A percentile compares a stretch with the other conserved stretches of the same genome.
phyloP scores from a whole-genome alignment of 1,140 invertebrate genomes.

The Tenebrio molitor region DNA sequence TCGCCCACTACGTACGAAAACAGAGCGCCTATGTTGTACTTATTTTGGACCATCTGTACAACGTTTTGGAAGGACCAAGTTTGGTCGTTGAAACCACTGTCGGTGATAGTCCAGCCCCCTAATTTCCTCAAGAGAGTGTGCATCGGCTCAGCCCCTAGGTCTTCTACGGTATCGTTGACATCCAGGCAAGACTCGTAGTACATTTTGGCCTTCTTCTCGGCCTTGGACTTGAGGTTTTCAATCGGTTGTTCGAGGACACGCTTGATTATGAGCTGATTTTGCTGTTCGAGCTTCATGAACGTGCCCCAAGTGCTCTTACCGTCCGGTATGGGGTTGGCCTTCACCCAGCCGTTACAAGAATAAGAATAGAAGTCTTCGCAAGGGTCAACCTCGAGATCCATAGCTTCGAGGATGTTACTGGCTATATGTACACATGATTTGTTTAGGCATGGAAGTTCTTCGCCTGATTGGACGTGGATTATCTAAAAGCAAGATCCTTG shows the following conservation, averaged over 20 bases:
- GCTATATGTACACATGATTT: slow-evolving; percentile 89
- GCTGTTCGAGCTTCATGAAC: slow-evolving; percentile 93
- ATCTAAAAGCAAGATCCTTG: slow-evolving; percentile 60
- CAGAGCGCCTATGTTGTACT: slow-evolving; percentile 89
- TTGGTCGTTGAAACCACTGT: slow-evolving; percentile 71
- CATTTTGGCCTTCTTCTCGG: slow-evolving; percentile 89
- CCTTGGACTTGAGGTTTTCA: slow-evolving; percentile 77
- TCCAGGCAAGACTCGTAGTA: slow-evolving; percentile 97
- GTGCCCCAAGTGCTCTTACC: slow-evolving; percentile 95
- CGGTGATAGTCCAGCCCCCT: slow-evolving; percentile 78
- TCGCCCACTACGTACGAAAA: slow-evolving; percentile 94
- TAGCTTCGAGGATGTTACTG: slow-evolving; percentile 85
- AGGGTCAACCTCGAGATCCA: slow-evolving; percentile 85
- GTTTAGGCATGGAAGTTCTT: slow-evolving; percentile 76
- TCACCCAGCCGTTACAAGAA: slow-evolving; percentile 94
- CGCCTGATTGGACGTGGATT: slow-evolving; percentile 58
- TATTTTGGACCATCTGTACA: slow-evolving; percentile 86
- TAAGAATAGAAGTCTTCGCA: slow-evolving; percentile 97
- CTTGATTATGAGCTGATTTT: slow-evolving; percentile 94
- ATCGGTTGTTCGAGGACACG: slow-evolving; percentile 81
- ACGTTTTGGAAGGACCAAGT: slow-evolving; percentile 84
- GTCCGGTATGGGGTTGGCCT: slow-evolving; percentile 91
- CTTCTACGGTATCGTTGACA: slow-evolving; percentile 91
- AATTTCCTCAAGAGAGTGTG: slow-evolving; percentile 79
- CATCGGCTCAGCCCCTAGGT: slow-evolving; percentile 84